phyloP scores from a whole-genome alignment of 2,113 vertebrate genomes.

The Neotoma lepida region DNA sequence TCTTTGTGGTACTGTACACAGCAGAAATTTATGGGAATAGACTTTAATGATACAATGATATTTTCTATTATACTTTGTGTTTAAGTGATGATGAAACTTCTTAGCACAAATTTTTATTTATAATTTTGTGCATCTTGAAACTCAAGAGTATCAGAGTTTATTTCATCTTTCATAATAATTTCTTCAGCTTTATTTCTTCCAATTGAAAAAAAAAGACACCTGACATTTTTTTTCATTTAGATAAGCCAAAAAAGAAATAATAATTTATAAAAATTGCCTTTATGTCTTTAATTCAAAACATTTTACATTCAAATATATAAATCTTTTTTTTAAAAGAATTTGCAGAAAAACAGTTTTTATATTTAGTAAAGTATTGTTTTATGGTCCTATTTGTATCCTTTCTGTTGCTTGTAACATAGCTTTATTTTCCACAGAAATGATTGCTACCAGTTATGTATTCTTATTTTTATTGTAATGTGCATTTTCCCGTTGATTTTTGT shows the following conservation, averaged over 20 bases:
- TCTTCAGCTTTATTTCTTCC: not conserved
- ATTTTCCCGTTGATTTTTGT: constrained; percentile 11
- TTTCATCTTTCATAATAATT: constrained; percentile 21
- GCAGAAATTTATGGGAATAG: not conserved
- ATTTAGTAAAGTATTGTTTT: constrained; percentile 5
- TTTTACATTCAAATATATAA: not conserved
- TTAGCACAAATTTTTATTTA: constrained; percentile 7
- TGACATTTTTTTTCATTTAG: not conserved
- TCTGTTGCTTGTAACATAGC: constrained; percentile 41
- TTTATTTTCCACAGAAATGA: constrained; percentile 21
- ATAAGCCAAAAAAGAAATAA: not conserved
- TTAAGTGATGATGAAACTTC: not conserved
- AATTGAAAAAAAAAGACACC: not conserved
- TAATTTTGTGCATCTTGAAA: constrained; percentile 46
- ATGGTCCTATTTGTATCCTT: constrained; percentile 20
- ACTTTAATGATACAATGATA: not conserved
- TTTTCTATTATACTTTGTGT: not conserved
- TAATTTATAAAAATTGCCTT: not conserved
- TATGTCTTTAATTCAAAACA: constrained; percentile 40
- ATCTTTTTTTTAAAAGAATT: not conserved
- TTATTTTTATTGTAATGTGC: not conserved
- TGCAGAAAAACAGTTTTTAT: constrained; percentile 40
- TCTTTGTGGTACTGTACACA: not conserved
- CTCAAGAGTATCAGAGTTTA: not conserved
- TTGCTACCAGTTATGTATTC: not conserved